Evolutionary conservation across 2,888 invertebrate species (phyloP).

Genomic region (Limenitis camilla): DNA sequence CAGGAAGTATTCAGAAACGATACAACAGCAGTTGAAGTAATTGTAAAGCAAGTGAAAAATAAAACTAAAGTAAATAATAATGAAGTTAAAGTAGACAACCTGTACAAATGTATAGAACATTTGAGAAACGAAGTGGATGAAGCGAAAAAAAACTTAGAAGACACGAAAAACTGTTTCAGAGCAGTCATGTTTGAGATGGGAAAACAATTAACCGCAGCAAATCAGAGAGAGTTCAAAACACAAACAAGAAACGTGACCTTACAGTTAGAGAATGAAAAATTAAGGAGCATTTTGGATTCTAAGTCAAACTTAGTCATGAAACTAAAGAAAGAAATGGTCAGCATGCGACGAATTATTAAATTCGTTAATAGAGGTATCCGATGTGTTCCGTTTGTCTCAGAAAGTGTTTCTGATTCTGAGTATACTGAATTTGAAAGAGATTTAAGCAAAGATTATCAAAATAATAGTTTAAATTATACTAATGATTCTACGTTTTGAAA

Average conservation of each 20-base stretch:
- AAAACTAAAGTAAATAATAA: conserved; percentile 29
- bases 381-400: conserved; percentile 28
- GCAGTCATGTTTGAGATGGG: conserved; percentile 45
- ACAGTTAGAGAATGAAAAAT: conserved; percentile 56
- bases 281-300: conserved; percentile 43
- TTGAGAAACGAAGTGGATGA: conserved; percentile 38
- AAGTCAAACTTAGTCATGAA: conserved; percentile 44
- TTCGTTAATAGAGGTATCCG: conserved; percentile 43
- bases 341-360: conserved; percentile 46
- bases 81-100: conserved; percentile 10
- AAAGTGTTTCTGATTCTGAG: conserved; percentile 35
- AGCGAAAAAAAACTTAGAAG: conserved; percentile 34
- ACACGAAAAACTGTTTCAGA: conserved; percentile 37
- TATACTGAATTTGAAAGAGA: conserved; percentile 47
- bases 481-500: conserved; percentile 33
- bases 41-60: conserved; percentile 48
- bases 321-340: conserved; percentile 46
- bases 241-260: conserved; percentile 40
- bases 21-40: conserved; percentile 55
- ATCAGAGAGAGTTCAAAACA: conserved; percentile 41
- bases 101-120: conserved; percentile 37
- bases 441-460: conserved; percentile 31
- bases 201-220: conserved; percentile 43
- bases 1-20: conserved; percentile 56
- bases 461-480: conserved; percentile 20